A percentile compares a stretch with the other conserved stretches of the same genome.
Conservation (phyloP, 64 coral and sea anemone genomes). For the Porites lutea region DNA sequence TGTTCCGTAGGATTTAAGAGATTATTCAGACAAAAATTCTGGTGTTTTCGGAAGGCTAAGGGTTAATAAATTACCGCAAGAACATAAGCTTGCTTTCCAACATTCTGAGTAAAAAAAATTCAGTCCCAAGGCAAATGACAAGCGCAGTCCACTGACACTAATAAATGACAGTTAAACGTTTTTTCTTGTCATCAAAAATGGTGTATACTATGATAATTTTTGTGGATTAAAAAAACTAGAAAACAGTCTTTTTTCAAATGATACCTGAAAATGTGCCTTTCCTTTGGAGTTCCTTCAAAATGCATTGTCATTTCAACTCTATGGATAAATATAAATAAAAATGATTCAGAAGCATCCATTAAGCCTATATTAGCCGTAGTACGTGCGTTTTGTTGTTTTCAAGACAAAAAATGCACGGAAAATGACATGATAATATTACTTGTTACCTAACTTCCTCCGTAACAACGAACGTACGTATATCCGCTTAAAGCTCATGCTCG, state of each 20-base stretch:
- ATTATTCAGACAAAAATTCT: background rate
- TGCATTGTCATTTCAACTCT: background rate
- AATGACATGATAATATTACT: background rate
- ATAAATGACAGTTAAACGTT: no score
- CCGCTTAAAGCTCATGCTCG: constrained; percentile 1
- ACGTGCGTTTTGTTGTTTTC: background rate
- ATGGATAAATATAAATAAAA: background rate
- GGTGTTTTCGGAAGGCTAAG: background rate
- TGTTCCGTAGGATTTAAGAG: background rate
- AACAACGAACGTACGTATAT: background rate
- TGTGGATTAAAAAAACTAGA: background rate
- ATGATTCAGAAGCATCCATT: background rate
- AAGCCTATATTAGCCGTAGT: background rate
- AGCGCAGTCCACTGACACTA: no score
- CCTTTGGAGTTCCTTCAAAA: background rate
- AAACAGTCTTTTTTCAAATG: background rate
- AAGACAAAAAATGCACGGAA: background rate
- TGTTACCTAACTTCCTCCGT: no score
- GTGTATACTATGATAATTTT: background rate
- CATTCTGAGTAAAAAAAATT: background rate
- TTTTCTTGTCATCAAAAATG: no score
- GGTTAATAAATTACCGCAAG: background rate
- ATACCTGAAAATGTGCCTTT: background rate
- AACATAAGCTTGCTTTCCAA: background rate
- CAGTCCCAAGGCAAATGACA: no score